A percentile compares a stretch with the other conserved stretches of the same genome.
These are phyloP conservation scores for Psilopsiagon aymara DNA, from an alignment of 2,113 vertebrate genomes.

Conservation along the genomic window DNA sequence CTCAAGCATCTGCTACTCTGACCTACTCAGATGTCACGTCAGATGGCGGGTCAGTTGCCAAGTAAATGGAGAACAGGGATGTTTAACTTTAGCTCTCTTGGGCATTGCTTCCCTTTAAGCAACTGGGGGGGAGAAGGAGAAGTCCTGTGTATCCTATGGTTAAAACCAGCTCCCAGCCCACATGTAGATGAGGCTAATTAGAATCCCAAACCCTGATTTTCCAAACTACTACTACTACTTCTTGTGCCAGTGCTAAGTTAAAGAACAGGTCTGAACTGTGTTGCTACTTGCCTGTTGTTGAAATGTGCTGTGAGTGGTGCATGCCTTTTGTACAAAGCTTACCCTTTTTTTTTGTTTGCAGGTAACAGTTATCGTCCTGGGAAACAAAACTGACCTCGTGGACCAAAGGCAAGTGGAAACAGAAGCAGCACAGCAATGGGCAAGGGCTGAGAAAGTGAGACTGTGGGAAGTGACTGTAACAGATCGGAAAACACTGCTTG, in stretches of 20 bases:
- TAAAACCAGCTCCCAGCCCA: neutral
- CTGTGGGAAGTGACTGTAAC: conserved; percentile 94
- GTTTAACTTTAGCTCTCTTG: neutral
- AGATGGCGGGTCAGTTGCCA: neutral
- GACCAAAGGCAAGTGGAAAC: conserved; percentile 88
- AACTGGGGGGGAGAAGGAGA: neutral
- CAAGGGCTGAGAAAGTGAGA: conserved; percentile 87
- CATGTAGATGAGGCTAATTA: neutral
- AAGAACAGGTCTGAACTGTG: neutral
- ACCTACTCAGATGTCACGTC: neutral
- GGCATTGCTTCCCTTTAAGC: neutral
- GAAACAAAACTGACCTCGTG: conserved; percentile 90
- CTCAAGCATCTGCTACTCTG: neutral
- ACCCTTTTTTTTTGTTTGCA: conserved; percentile 55
- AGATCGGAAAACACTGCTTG: conserved; percentile 86
- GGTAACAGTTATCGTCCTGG: conserved; percentile 89
- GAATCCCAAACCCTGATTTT: neutral
- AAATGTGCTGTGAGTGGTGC: neutral
- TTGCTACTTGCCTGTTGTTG: neutral
- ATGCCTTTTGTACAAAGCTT: neutral
- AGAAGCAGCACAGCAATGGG: conserved; percentile 91
- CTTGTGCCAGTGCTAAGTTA: neutral
- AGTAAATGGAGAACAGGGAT: neutral
- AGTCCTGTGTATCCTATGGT: neutral
- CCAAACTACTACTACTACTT: neutral